A percentile compares a stretch with the other conserved stretches of the same genome.
Evolutionary conservation across 2,797 vertebrate species (phyloP).

Genomic region (Pangasius mekongensis): DNA sequence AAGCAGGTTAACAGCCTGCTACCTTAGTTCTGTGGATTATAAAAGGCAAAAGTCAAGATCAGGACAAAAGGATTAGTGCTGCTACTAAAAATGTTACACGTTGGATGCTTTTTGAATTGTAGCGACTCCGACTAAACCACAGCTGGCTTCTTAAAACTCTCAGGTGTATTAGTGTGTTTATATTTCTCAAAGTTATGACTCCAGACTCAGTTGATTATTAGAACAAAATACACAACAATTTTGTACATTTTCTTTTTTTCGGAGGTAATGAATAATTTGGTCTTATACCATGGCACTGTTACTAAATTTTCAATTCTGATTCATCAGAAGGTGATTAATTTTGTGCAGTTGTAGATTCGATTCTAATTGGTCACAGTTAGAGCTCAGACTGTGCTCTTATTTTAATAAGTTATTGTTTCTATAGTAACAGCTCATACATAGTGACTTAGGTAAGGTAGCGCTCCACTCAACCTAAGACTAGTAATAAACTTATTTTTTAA

Average conservation of each 20-base stretch:
- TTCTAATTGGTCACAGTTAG: not conserved
- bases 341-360: not conserved
- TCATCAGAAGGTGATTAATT: not conserved
- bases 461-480: not conserved
- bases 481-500: not conserved
- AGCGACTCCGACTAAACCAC: not conserved
- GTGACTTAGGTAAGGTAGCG: too few relatives aligned
- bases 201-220: not conserved
- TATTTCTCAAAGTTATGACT: not conserved
- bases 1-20: conserved; percentile 47
- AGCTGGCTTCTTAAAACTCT: not conserved
- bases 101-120: not conserved
- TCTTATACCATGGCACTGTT: not conserved
- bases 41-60: conserved; percentile 32
- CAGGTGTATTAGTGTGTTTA: not conserved
- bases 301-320: not conserved
- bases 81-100: conserved; percentile 26
- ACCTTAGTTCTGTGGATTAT: conserved; percentile 45
- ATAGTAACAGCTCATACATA: not conserved
- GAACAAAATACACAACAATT: not conserved
- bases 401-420: not conserved
- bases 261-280: not conserved
- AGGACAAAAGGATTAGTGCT: conserved; percentile 46
- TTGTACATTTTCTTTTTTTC: not conserved
- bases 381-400: not conserved